phyloP scores from a whole-genome alignment of 2,797 vertebrate genomes.

The Sternarchorhynchus goeldii region DNA sequence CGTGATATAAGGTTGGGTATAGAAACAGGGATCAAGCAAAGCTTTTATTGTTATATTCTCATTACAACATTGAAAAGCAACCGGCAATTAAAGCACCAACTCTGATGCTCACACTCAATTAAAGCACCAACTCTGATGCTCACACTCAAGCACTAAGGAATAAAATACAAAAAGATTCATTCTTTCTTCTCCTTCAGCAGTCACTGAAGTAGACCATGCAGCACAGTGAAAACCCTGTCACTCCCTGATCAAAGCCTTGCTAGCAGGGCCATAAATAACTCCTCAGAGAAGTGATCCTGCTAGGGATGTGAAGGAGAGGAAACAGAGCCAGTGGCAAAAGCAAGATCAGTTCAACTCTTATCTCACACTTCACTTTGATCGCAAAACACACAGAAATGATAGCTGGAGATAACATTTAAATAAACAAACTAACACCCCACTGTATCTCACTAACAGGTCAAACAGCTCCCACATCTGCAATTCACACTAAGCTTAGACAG shows the following conservation, averaged over 20 bases:
- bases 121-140: conserved; percentile 3
- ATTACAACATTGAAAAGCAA: neutral
- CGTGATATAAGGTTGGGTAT: no score
- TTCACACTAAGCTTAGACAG: neutral
- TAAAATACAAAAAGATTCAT: neutral
- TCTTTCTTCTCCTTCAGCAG: neutral
- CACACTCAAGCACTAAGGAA: conserved; percentile 9
- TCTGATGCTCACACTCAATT: no score
- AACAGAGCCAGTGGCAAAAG: conserved; percentile 20
- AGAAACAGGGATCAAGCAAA: neutral
- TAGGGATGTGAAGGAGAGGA: conserved; percentile 31
- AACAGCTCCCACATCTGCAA: conserved; percentile 13
- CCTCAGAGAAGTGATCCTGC: conserved; percentile 36
- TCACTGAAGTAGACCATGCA: neutral
- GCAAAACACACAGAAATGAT: conserved; percentile 31
- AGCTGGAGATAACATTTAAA: conserved; percentile 14
- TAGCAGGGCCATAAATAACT: conserved; percentile 17
- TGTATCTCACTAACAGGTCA: conserved; percentile 23
- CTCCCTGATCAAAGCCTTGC: conserved; percentile 52
- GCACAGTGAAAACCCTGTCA: conserved; percentile 18
- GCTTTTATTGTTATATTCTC: neutral
- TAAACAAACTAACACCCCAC: neutral
- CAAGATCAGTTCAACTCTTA: neutral
- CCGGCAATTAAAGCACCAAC: neutral
- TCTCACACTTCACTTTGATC: conserved; percentile 48